These are phyloP conservation scores for Netelia virgata DNA, from an alignment of 2,888 invertebrate species.

Conservation along the genomic window DNA sequence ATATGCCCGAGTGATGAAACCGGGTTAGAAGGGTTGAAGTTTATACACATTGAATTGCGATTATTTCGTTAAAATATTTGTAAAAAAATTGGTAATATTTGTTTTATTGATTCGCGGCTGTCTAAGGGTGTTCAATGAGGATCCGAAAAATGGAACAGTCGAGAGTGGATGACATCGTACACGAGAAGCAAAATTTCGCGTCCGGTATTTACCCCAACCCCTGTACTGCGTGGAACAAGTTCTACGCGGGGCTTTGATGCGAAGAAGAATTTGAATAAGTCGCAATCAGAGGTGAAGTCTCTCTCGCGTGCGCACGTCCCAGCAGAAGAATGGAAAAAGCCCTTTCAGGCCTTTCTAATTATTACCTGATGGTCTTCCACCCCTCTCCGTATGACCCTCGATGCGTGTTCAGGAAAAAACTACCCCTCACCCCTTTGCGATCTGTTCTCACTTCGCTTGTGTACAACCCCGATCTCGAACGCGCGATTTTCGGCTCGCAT, in stretches of 20 bases:
- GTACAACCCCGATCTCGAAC: slow-evolving; percentile 58
- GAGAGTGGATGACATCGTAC: not conserved
- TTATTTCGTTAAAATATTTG: not conserved
- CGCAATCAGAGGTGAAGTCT: slow-evolving; percentile 65
- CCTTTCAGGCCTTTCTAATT: slow-evolving; percentile 73
- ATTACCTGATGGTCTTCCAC: slow-evolving; percentile 77
- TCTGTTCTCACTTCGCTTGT: slow-evolving; percentile 52
- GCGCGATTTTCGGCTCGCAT: slow-evolving; percentile 73
- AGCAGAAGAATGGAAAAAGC: slow-evolving; percentile 67
- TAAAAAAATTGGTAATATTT: not conserved
- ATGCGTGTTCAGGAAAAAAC: slow-evolving; percentile 45
- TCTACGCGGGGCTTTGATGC: slow-evolving; percentile 9
- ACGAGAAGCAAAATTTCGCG: slow-evolving; percentile 5
- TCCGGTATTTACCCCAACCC: not conserved
- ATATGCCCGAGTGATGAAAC: slow-evolving; percentile 1
- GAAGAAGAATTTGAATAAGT: slow-evolving; percentile 72
- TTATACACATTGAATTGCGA: not conserved
- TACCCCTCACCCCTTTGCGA: slow-evolving; percentile 53
- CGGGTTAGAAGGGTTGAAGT: not conserved
- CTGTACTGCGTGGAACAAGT: not conserved
- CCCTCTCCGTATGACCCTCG: slow-evolving; percentile 45
- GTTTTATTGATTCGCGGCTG: not conserved
- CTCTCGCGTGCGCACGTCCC: slow-evolving; percentile 53
- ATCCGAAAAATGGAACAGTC: slow-evolving; percentile 32
- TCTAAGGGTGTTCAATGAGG: slow-evolving; percentile 8